Conservation (phyloP, 2,113 vertebrate genomes). For the Pleuronectes platessa region DNA sequence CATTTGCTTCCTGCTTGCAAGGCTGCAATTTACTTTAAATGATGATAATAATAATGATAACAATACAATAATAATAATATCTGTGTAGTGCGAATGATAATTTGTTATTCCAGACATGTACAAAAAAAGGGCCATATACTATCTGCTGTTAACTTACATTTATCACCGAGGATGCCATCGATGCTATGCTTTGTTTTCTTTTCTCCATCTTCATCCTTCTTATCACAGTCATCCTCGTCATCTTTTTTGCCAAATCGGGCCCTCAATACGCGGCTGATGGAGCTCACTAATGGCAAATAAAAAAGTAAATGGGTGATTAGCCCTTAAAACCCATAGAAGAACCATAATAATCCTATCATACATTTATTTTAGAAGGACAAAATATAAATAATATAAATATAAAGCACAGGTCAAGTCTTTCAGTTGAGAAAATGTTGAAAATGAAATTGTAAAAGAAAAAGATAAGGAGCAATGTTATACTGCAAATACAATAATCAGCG, state of each 20-base stretch:
- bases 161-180: constrained; percentile 98
- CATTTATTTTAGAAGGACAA: constrained; percentile 58
- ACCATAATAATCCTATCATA: constrained; percentile 74
- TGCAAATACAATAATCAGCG: constrained; percentile 5
- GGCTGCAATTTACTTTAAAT: constrained; percentile 44
- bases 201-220: constrained; percentile 98
- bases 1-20: constrained; percentile 62
- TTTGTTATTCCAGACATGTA: constrained; percentile 52
- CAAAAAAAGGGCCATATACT: constrained; percentile 65
- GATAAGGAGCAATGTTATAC: constrained; percentile 4
- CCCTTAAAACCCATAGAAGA: constrained; percentile 73
- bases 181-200: constrained; percentile 99
- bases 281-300: constrained; percentile 93
- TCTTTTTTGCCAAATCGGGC: constrained; percentile 99
- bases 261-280: constrained; percentile 99
- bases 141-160: constrained; percentile 89
- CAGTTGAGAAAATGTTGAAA: constrained; percentile 21
- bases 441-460: background rate
- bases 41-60: constrained; percentile 56
- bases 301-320: constrained; percentile 79
- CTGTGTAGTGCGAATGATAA: constrained; percentile 1
- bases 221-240: constrained; percentile 95
- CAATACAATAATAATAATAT: constrained; percentile 55
- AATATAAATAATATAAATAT: constrained; percentile 46
- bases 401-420: constrained; percentile 66